Percentiles rank a stretch among this genome's conserved stretches.
Evolutionary conservation across 2,797 vertebrate species (phyloP).

Genomic region (Myotis pilosus): DNA sequence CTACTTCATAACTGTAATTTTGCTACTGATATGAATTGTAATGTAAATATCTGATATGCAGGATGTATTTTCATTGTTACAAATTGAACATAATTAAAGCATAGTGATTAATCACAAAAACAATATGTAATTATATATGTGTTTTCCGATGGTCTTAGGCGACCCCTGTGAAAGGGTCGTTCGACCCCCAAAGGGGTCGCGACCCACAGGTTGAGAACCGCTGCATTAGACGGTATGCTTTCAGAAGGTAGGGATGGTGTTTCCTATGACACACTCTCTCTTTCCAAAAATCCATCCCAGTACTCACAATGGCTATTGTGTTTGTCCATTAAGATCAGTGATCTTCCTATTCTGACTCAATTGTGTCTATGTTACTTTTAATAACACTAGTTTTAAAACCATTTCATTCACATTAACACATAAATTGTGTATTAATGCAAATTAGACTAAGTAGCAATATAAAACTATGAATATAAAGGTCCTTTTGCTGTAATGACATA

Average conservation of each 20-base stretch:
- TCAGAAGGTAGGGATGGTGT: not conserved
- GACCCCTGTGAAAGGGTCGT: no score
- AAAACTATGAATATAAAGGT: not conserved
- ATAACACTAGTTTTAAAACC: not conserved
- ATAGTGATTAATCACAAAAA: no score
- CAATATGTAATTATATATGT: no score
- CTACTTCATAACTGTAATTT: no score
- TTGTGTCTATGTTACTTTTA: not conserved
- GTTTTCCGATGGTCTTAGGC: no score
- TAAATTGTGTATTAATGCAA: not conserved
- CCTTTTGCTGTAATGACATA: not conserved
- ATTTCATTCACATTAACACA: not conserved
- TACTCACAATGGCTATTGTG: not conserved
- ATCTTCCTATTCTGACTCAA: not conserved
- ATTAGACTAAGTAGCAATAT: not conserved
- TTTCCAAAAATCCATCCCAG: not conserved
- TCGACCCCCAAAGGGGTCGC: no score
- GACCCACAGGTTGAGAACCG: no score
- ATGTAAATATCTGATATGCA: no score
- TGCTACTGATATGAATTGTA: no score
- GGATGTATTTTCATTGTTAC: no score
- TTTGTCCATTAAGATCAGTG: not conserved
- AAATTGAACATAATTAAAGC: no score
- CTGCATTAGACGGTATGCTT: not conserved
- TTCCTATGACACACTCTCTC: not conserved